Percentiles rank a stretch among this genome's conserved stretches.
These are phyloP conservation scores for Carassius auratus DNA, from an alignment of 2,113 vertebrate genomes.

Conservation along the genomic window DNA sequence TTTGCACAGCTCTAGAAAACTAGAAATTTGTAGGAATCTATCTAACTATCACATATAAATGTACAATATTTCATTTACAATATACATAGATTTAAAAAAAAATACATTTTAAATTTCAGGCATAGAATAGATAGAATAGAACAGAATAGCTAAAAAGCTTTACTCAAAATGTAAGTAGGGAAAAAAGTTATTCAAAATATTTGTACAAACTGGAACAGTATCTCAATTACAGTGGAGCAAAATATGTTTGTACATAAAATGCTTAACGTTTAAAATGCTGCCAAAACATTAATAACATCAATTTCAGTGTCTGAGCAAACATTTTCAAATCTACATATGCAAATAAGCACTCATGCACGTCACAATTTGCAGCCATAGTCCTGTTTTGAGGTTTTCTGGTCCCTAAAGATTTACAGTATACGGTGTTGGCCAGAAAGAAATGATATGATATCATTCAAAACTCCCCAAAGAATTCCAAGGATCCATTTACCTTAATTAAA, in stretches of 20 bases:
- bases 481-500: constrained; percentile 49
- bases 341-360: not conserved
- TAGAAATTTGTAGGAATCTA: no score
- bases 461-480: not conserved
- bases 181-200: no score
- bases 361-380: not conserved
- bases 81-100: no score
- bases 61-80: no score
- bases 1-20: no score
- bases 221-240: not conserved
- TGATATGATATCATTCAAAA: not conserved
- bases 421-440: not conserved
- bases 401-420: not conserved
- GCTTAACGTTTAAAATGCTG: not conserved
- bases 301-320: not conserved
- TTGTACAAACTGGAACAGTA: not conserved
- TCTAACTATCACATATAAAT: not conserved
- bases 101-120: no score
- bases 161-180: no score
- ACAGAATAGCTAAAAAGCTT: no score
- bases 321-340: not conserved
- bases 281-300: not conserved
- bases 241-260: not conserved
- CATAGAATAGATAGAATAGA: no score
- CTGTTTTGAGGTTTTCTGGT: not conserved